These are phyloP conservation scores for Parnassius orleans DNA, from an alignment of 2,888 invertebrate species.

Conservation along the genomic window DNA sequence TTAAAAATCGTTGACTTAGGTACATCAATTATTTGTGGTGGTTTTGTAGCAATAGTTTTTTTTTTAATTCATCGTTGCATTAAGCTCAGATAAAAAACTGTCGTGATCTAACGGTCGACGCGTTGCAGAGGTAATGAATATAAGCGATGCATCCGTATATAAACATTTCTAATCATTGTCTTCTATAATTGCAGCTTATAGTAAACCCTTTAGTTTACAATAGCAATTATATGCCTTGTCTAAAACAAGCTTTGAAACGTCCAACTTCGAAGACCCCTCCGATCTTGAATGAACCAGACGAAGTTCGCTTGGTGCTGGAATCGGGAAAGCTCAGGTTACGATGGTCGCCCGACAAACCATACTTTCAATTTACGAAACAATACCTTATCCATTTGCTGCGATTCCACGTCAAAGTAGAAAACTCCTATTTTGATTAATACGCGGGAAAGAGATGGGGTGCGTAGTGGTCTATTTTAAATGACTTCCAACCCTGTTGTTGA, in stretches of 20 bases:
- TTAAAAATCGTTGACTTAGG: no score
- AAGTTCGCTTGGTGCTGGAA: constrained; percentile 31
- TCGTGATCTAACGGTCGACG: constrained; percentile 23
- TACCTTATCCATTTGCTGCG: constrained; percentile 79
- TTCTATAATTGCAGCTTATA: constrained; percentile 63
- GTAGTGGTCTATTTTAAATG: constrained; percentile 37
- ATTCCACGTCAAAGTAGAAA: constrained; percentile 79
- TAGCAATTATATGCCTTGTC: constrained; percentile 72
- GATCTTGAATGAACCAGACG: constrained; percentile 37
- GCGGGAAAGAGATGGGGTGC: constrained; percentile 76
- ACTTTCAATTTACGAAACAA: constrained; percentile 80
- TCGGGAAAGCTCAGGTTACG: constrained; percentile 49
- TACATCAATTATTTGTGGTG: neutral
- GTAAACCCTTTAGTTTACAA: constrained; percentile 64
- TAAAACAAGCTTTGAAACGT: constrained; percentile 58
- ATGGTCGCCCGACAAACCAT: constrained; percentile 62
- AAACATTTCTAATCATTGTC: constrained; percentile 66
- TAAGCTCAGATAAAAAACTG: constrained; percentile 36
- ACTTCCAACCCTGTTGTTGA: constrained; percentile 48
- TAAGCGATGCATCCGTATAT: constrained; percentile 50
- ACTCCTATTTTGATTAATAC: constrained; percentile 80
- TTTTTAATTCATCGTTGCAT: constrained; percentile 11
- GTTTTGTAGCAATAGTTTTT: constrained; percentile 14
- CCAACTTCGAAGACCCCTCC: constrained; percentile 34
- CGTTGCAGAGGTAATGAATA: constrained; percentile 42